phyloP scores from a whole-genome alignment of 2,113 vertebrate genomes.

The Silurus asotus region DNA sequence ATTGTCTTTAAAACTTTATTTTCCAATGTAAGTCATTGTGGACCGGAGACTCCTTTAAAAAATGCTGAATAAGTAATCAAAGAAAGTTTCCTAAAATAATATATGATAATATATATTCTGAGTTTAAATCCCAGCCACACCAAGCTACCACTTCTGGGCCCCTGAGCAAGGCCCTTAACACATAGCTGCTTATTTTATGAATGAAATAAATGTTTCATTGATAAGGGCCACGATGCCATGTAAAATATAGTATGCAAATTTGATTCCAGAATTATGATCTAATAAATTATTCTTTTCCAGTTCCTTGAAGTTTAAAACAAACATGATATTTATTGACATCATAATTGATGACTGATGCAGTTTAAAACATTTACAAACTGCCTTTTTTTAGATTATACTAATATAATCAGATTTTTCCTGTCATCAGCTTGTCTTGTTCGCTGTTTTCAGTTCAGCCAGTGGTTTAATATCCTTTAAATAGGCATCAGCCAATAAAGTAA shows the following conservation, averaged over 20 bases:
- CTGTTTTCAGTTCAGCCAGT: conserved; percentile 52
- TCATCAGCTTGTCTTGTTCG: conserved; percentile 56
- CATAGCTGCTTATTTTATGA: no score
- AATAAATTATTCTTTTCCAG: background rate
- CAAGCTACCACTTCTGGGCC: no score
- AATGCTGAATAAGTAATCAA: no score
- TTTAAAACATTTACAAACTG: background rate
- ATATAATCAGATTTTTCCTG: conserved; percentile 61
- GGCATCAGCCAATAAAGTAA: conserved; percentile 46
- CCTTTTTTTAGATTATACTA: conserved; percentile 62
- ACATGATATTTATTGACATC: conserved; percentile 61
- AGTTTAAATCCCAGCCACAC: no score
- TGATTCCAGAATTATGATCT: background rate
- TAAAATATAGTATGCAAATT: background rate
- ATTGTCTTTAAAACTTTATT: background rate
- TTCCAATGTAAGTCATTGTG: background rate
- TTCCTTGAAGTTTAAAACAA: background rate
- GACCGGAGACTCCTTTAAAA: background rate
- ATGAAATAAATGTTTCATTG: no score
- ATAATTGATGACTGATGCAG: conserved; percentile 63
- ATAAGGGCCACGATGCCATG: no score
- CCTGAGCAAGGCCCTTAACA: no score
- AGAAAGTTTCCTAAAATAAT: background rate
- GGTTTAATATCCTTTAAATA: conserved; percentile 50
- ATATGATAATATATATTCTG: background rate